These are phyloP conservation scores for Archips crataeganus DNA, from an alignment of 2,888 invertebrate genomes.

Conservation along the genomic window DNA sequence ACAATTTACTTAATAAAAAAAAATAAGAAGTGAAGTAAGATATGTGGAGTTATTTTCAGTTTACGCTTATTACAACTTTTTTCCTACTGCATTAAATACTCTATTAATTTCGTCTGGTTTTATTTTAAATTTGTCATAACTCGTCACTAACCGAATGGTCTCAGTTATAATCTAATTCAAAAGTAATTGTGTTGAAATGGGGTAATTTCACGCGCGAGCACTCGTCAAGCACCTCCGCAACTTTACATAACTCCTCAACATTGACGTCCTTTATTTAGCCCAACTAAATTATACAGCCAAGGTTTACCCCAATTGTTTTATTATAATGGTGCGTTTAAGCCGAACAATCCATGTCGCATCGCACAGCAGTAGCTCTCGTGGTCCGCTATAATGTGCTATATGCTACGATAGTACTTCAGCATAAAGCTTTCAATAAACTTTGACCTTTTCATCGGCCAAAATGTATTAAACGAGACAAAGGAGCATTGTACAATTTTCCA, in stretches of 20 bases:
- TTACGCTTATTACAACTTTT: background rate
- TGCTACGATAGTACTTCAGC: background rate
- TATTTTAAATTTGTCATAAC: constrained; percentile 9
- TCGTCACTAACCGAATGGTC: background rate
- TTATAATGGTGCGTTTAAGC: constrained; percentile 15
- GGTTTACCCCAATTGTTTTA: constrained; percentile 25
- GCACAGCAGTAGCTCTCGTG: background rate
- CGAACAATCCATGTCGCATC: background rate
- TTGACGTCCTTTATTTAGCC: constrained; percentile 29
- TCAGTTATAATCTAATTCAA: constrained; percentile 35
- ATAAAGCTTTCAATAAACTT: background rate
- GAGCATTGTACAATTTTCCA: constrained; percentile 1
- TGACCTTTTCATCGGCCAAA: background rate
- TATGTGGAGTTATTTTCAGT: background rate
- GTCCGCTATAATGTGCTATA: background rate
- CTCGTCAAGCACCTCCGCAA: constrained; percentile 15
- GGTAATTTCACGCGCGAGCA: constrained; percentile 35
- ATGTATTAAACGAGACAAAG: background rate
- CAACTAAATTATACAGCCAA: constrained; percentile 26
- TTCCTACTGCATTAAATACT: background rate
- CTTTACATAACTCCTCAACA: constrained; percentile 34
- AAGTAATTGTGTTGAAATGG: constrained; percentile 33
- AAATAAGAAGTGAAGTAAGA: background rate
- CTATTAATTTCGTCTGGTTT: background rate
- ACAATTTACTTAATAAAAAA: background rate